Conservation (phyloP, 2,113 vertebrate genomes). For the Syrrhaptes paradoxus region DNA sequence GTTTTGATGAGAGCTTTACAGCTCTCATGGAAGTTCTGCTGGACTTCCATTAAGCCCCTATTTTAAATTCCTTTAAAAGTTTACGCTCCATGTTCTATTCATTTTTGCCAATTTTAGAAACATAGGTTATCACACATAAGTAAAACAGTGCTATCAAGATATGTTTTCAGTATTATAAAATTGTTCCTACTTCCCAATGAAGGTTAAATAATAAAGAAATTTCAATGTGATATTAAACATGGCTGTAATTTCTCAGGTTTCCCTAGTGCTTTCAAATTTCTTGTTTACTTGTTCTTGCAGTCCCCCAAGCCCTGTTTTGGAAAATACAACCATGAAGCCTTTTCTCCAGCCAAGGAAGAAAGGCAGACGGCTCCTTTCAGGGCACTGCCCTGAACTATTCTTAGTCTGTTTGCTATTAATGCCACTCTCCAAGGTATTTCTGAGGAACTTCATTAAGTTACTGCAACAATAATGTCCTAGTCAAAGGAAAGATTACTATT, state of each 20-base stretch:
- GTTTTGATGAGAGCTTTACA: neutral
- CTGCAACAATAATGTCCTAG: neutral
- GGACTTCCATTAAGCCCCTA: neutral
- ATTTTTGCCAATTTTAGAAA: neutral
- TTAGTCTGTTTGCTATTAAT: neutral
- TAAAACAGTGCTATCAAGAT: neutral
- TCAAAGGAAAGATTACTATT: neutral
- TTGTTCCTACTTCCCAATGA: neutral
- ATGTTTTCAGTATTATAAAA: neutral
- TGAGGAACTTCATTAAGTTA: neutral
- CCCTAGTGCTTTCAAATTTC: neutral
- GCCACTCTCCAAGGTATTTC: conserved; percentile 38
- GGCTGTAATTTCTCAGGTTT: neutral
- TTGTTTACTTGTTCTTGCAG: neutral
- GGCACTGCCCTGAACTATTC: neutral
- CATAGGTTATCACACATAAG: neutral
- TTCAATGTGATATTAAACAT: neutral
- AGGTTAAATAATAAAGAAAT: neutral
- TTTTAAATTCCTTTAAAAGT: neutral
- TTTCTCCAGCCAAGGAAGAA: neutral
- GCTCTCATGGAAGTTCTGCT: neutral
- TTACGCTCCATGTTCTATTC: neutral
- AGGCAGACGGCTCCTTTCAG: neutral
- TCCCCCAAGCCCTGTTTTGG: neutral
- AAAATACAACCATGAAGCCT: neutral